Percentiles rank a stretch among this genome's conserved stretches.
These are phyloP conservation scores for Podabrus alpinus DNA, from an alignment of 2,888 invertebrate genomes.

Conservation along the genomic window DNA sequence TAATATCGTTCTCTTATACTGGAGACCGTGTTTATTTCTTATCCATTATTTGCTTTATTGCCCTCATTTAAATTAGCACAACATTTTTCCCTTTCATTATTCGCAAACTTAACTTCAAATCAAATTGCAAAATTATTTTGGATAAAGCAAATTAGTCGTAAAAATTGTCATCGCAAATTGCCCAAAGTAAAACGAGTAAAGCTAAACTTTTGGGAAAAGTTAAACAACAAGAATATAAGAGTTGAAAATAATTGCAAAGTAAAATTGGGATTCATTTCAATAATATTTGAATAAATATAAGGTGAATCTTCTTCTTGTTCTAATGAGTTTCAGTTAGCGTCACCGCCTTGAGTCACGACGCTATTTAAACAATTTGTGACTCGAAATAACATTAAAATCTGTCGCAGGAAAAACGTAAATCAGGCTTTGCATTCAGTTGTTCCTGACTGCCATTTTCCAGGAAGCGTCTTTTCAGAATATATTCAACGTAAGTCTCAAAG, in stretches of 20 bases:
- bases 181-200: not conserved
- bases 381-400: conserved; percentile 60
- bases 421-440: conserved; percentile 54
- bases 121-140: not conserved
- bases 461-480: conserved; percentile 26
- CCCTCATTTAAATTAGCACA: conserved; percentile 41
- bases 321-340: conserved; percentile 59
- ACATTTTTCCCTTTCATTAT: not conserved
- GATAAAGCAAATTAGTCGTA: not conserved
- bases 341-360: conserved; percentile 58
- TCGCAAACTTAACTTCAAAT: not conserved
- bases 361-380: conserved; percentile 62
- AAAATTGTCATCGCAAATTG: not conserved
- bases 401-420: conserved; percentile 58
- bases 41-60: conserved; percentile 53
- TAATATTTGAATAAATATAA: conserved; percentile 58
- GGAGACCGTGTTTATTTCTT: conserved; percentile 50
- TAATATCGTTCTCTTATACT: conserved; percentile 51
- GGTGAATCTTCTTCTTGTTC: conserved; percentile 53
- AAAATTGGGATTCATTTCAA: conserved; percentile 54
- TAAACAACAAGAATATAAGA: conserved; percentile 1
- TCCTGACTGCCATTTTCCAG: conserved; percentile 26
- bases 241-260: conserved; percentile 15
- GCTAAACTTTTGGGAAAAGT: not conserved
- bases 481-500: conserved; percentile 15